phyloP scores from a whole-genome alignment of 1,140 invertebrate species.

The Bombus breviceps region DNA sequence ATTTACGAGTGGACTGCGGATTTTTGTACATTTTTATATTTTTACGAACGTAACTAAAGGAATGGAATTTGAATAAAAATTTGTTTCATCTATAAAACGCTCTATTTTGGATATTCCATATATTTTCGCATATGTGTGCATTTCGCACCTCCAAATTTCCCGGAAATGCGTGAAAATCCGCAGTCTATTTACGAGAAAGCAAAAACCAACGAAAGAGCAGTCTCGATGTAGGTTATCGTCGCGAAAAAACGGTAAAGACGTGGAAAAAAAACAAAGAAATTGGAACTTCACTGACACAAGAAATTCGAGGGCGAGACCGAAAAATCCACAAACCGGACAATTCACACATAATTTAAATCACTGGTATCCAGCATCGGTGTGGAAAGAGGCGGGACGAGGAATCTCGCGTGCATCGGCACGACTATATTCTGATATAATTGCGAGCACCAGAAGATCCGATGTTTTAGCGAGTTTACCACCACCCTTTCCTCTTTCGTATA shows the following conservation, averaged over 20 bases:
- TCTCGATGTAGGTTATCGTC: not conserved
- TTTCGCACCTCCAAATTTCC: too few species aligned
- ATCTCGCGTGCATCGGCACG: slow-evolving; percentile 14
- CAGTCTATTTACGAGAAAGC: not conserved
- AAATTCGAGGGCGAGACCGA: not conserved
- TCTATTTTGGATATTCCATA: too few species aligned
- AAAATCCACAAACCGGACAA: not conserved
- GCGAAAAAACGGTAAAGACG: not conserved
- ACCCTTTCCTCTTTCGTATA: not conserved
- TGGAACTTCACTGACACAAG: slow-evolving; percentile 3
- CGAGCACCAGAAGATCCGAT: not conserved
- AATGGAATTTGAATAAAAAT: too few species aligned
- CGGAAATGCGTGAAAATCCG: too few species aligned
- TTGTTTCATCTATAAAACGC: too few species aligned
- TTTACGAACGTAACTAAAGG: too few species aligned
- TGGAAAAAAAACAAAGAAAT: too few species aligned
- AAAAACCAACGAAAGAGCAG: not conserved
- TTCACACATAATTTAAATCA: slow-evolving; percentile 14
- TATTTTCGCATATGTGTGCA: too few species aligned
- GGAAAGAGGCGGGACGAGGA: not conserved
- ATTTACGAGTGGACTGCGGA: not conserved
- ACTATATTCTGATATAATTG: slow-evolving; percentile 18
- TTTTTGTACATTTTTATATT: too few species aligned
- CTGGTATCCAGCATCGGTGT: not conserved
- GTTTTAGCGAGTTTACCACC: slow-evolving; percentile 13